A percentile compares a stretch with the other conserved stretches of the same genome.
These are phyloP conservation scores for Caiman crocodilus DNA, from an alignment of 2,797 vertebrate species.

Conservation along the genomic window DNA sequence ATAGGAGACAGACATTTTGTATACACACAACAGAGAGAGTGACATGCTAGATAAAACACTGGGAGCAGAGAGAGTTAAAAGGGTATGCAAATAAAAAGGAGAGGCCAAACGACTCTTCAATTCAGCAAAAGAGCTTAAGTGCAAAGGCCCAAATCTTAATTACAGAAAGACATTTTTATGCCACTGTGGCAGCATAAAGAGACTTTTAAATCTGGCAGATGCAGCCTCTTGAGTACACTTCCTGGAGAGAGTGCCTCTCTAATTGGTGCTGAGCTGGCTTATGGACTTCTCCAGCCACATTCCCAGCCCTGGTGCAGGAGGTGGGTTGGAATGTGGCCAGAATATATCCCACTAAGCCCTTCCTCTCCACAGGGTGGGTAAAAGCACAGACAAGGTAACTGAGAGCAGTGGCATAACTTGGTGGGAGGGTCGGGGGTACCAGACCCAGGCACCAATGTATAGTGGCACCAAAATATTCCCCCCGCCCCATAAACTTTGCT, in stretches of 20 bases:
- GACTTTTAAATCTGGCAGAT: constrained; percentile 21
- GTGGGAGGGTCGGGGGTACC: too few relatives aligned
- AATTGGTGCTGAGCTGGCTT: constrained; percentile 7
- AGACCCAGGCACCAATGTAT: too few relatives aligned
- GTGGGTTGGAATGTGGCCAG: constrained; percentile 35
- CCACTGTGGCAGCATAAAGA: constrained; percentile 26
- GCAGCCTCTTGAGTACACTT: constrained; percentile 36
- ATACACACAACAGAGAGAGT: too few relatives aligned
- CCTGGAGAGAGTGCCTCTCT: constrained; percentile 7
- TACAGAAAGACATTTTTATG: constrained; percentile 49
- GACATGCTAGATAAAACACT: too few relatives aligned
- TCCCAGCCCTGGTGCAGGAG: not conserved
- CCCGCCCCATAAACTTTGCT: too few relatives aligned
- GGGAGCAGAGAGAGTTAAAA: not conserved
- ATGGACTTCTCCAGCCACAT: constrained; percentile 22
- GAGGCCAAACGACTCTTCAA: constrained; percentile 42
- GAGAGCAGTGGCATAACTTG: too few relatives aligned
- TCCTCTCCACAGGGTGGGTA: not conserved
- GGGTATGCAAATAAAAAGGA: not conserved
- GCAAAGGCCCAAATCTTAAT: constrained; percentile 38
- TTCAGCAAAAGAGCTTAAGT: constrained; percentile 34
- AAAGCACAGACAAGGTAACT: not conserved
- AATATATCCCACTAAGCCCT: not conserved
- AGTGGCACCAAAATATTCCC: too few relatives aligned
- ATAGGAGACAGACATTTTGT: too few relatives aligned